These are phyloP conservation scores for Oncorhynchus tshawytscha DNA, from an alignment of 2,113 vertebrate species.

Conservation along the genomic window DNA sequence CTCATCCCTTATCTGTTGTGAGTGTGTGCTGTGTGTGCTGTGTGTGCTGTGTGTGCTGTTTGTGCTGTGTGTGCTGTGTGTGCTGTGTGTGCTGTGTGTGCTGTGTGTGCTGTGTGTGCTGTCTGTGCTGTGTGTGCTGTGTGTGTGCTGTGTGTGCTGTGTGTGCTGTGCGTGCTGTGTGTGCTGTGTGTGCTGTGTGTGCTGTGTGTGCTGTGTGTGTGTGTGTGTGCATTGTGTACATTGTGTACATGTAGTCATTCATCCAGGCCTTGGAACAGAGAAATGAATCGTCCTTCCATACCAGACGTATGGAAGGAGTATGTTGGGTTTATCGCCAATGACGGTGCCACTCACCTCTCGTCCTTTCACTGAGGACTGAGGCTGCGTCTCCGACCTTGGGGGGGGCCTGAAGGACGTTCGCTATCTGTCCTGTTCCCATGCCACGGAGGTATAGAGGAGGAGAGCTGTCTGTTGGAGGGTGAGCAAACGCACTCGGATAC, in stretches of 20 bases:
- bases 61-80: no score
- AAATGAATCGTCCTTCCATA: not conserved
- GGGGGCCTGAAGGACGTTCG: slow-evolving; percentile 6
- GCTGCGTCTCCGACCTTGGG: slow-evolving; percentile 16
- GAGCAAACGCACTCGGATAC: not conserved
- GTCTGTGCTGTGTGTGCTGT: no score
- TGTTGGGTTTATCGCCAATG: slow-evolving; percentile 23
- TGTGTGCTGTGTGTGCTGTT: not conserved
- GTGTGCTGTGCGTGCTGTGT: no score
- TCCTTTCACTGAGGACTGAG: slow-evolving; percentile 23
- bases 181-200: no score
- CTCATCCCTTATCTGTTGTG: slow-evolving; percentile 41
- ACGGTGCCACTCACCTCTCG: slow-evolving; percentile 13
- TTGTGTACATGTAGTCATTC: slow-evolving; percentile 19
- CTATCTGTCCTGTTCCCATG: slow-evolving; percentile 19
- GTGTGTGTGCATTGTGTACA: no score
- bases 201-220: no score
- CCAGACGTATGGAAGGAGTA: slow-evolving; percentile 24
- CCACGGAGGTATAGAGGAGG: not conserved
- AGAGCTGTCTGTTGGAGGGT: not conserved
- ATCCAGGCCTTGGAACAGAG: slow-evolving; percentile 37
- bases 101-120: no score
- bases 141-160: no score
- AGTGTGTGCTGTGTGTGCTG: not conserved
- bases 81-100: no score